Evolutionary conservation across 2,888 invertebrate species (phyloP).

Genomic region (Meiosimyza decipiens): DNA sequence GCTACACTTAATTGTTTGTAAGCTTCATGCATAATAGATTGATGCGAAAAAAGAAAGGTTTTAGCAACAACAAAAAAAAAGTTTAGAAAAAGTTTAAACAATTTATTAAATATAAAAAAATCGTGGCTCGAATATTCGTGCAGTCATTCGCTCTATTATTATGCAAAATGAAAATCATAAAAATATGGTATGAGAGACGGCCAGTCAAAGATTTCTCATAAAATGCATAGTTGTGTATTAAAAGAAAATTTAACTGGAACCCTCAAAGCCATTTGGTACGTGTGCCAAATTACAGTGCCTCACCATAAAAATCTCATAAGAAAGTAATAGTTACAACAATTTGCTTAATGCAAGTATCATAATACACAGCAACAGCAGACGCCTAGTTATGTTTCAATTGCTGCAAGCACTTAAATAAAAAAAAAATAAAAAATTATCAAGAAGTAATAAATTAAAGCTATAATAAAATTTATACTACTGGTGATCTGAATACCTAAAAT

Average conservation of each 20-base stretch:
- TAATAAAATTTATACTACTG: slow-evolving; percentile 16
- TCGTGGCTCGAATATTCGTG: not conserved
- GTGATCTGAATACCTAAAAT: not conserved
- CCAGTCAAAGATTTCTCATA: slow-evolving; percentile 22
- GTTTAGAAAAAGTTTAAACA: not conserved
- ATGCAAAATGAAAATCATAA: slow-evolving; percentile 22
- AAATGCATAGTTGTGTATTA: not conserved
- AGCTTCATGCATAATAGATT: not conserved
- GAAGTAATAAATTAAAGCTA: slow-evolving; percentile 9
- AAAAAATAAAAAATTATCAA: too few relatives aligned
- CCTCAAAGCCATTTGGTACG: not conserved
- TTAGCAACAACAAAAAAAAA: not conserved
- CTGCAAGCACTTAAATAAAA: not conserved
- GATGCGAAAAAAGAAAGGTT: not conserved
- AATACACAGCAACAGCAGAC: not conserved
- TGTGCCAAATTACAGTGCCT: slow-evolving; percentile 6
- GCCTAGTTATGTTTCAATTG: not conserved
- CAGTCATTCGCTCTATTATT: slow-evolving; percentile 18
- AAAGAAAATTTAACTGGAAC: not conserved
- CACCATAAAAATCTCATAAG: not conserved
- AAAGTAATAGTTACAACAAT: not conserved
- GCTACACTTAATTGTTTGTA: not conserved
- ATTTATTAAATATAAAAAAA: too few relatives aligned
- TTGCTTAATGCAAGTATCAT: not conserved
- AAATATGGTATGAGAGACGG: not conserved